Evolutionary conservation across 2,113 vertebrate species (phyloP), one percentile per base, ranked within the genome.

Genomic region (Suncus etruscus): DNA sequence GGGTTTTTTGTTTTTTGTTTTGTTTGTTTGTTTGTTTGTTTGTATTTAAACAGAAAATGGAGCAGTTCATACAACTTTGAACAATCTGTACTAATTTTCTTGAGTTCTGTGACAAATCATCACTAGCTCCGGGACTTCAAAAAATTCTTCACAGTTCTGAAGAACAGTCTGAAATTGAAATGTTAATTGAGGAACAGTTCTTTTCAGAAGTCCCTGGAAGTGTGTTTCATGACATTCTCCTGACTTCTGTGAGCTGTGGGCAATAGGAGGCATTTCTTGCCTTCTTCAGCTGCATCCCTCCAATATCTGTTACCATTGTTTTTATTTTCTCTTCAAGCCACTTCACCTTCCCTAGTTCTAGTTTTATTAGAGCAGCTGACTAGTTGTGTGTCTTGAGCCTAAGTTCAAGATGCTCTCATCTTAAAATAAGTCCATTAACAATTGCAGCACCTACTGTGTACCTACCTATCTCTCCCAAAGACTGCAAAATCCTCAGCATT

Each of bases 21-120:
- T n/a, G n/a, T n/a, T n/a, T n/a, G n/a, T n/a, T n/a, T n/a, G n/a
- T n/a, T n/a, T n/a, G n/a, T n/a, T n/a, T n/a, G n/a, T 79, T 25
- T 31, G 39, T 86, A 65, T 75, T 80, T 39, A 39, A 39, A 39
- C 39, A 39, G 39, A 69, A 81, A 5, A 50, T 20, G 11, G 48
- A 20, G 0, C 1, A 8, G 2, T 68, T 9, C 32, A 27, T 48
- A 16, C 3, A 32, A 76, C 50, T 81, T 65, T 54, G 27, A 25
- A 76, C 27, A 15, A 66, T 79, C 24, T 31, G 39, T 86, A 65
- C 69, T 80, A 50, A 16, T 48, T 87, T 83, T 72, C n/a, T 54
- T 7, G 12, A 10, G 1, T 22, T 29, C 51, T 4, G 1, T 72
- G 63, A 86, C 8, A 63, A 69, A 63, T 51, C 15, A 45, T 14